Conservation (phyloP, 2,113 vertebrate genomes). For the Monarcha castaneiventris region DNA sequence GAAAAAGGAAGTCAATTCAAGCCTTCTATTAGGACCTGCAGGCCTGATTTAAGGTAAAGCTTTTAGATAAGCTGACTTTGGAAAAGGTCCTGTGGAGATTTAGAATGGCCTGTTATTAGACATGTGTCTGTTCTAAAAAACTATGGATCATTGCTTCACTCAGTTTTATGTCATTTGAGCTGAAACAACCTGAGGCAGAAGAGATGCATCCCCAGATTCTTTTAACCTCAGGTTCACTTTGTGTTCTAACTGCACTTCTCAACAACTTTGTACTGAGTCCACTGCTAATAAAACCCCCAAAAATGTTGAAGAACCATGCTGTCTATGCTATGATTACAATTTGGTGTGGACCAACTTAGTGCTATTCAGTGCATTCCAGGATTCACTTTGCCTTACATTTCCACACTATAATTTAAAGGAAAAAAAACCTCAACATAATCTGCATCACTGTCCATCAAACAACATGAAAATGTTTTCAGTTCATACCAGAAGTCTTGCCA, state of each 20-base stretch:
- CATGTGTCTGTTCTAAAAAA: not conserved
- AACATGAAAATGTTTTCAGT: not conserved
- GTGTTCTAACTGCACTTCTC: not conserved
- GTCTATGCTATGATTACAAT: not conserved
- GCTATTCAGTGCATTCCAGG: not conserved
- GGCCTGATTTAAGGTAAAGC: not conserved
- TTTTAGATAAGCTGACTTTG: not conserved
- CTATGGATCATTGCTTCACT: not conserved
- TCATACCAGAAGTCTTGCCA: not conserved
- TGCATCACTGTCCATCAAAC: not conserved
- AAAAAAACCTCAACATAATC: not conserved
- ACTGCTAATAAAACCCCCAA: not conserved
- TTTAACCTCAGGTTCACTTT: not conserved
- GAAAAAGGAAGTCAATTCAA: not conserved
- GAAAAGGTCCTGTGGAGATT: not conserved
- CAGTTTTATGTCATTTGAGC: not conserved
- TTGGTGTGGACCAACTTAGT: not conserved
- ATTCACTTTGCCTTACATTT: not conserved
- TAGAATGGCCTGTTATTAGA: not conserved
- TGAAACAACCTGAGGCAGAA: not conserved
- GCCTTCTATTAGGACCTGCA: not conserved
- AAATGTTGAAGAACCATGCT: fast-evolving
- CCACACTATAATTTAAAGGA: not conserved
- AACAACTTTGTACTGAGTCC: not conserved
- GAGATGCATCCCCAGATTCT: not conserved